Evolutionary conservation across 2,797 vertebrate species (phyloP), one percentile per base, ranked within the genome.

Genomic region (Pipistrellus nathusii): DNA sequence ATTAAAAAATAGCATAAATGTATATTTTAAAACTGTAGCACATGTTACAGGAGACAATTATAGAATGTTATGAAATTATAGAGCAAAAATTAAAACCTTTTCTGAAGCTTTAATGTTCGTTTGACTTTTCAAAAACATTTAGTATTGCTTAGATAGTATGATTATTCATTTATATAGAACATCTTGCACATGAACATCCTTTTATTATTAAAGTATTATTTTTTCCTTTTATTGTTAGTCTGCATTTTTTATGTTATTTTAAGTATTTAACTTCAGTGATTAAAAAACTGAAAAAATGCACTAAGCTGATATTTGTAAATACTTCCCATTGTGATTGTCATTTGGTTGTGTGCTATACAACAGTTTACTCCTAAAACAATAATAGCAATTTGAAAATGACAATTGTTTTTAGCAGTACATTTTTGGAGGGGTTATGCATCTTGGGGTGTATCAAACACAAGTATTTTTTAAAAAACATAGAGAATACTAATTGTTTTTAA

Each of bases 101-200:
- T 55, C 57, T 78, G n/a, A 66, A 11, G 14, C 25, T 55, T 88
- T 92, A 23, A 81, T 4, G 4, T 20, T 71, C 48, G 21, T 82
- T 72, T 86, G 41, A 14, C 93, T 95, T 96, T 90, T 57, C 27
- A 11, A 27, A 94, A 84, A 7, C 23, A 77, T 53, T 85, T 41
- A 66, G 7, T 90, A 72, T 77, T 88, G 11, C 59, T 72, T 69
- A 90, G 7, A 57, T 82, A 78, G 5, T 80, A 59, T 53, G 5
- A 32, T 55, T 57, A 21, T 91, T 95, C 27, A 81, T 71, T 77
- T 84, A 46, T 20, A 66, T 87, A 76, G 84, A 83, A 62, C 2
- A 77, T 62, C 15, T 85, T 84, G 2, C 5, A 46, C 72, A 14
- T 12, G n/a, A 62, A 35, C 7, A 87, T 53, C 11, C n/a, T 84